Base-by-base conservation (phyloP, 2,888 invertebrate species). In the Alviniconcha strummeri region DNA sequence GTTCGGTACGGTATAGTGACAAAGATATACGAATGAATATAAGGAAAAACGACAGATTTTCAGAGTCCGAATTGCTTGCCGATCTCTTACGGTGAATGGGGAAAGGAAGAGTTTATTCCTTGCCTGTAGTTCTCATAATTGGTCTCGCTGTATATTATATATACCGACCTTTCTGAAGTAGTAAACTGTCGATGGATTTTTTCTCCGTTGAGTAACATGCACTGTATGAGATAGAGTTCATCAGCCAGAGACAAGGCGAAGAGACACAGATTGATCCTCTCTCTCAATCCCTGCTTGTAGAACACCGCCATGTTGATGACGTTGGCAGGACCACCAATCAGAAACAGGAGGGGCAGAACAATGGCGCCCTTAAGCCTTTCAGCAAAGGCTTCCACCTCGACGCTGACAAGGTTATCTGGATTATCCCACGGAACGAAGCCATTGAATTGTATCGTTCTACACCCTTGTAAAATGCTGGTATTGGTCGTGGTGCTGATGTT, bases 181-280 rank as follows among this genome's bases (percentile, higher is more conserved):
- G 36, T 36, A 36, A 36, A 36, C 3, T 36, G 76, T 57, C 57
- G 57, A 57, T 57, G 55, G 19, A 77, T 56, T 4, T 57, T 77
- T 57, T 77, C 76, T 11, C 76, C 76, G 57, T 77, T 77, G 76
- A 77, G 57, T n/a, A 77, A 57, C 76, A 77, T 77, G n/a, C 76
- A 77, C 57, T 77, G 56, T 19, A 77, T 19, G 57, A 77, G 56
- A 19, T 77, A 77, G 57, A 77, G 57, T 13, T 77, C 76, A 7
- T 77, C 76, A 8, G 76, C 76, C 57, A 77, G 5, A n/a, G 76
- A 77, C 76, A 57, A 57, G 19, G 76, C 11, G 17, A 77, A 77
- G 19, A 77, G 76, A 19, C 76, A 77, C 8, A 77, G 57, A 19
- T 77, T 77, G 76, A 57, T 77, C 15, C 76, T 17, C 19, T 77